Evolutionary conservation across 2,113 vertebrate species (phyloP), one percentile per base, ranked within the genome.

Genomic region (Aptenodytes patagonicus): DNA sequence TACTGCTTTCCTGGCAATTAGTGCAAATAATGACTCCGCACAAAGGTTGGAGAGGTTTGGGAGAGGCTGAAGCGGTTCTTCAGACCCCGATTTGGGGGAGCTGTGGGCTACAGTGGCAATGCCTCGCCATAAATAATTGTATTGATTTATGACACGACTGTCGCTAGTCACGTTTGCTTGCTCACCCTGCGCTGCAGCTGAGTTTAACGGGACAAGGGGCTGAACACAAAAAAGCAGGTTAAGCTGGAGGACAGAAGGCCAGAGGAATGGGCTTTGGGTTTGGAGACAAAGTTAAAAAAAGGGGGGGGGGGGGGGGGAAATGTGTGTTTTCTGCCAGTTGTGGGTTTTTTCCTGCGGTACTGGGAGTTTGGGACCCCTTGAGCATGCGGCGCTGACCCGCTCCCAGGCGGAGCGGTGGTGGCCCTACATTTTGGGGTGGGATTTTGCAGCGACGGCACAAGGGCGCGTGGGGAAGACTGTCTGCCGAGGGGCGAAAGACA

Each of bases 401-500:
- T 72, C 9, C 11, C 66, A 51, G 31, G 11, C 2, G 2, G n/a
- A 17, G 13, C 0, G 1, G 49, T 2, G 36, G n/a, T 17, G n/a
- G 8, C 21, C 42, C 26, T 34, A 24, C 17, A 4, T 22, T 62
- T 54, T 57, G 47, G 55, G 66, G 36, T 69, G 66, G 40, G n/a
- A 61, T 82, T 32, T 38, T 11, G 28, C 73, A 36, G 66, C 1
- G 1, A 28, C 1, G 0, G 60, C 77, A 66, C 44, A 16, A 42
- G 49, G 24, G 34, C 5, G 38, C 1, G 1, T 0, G 1, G 46
- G 46, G 22, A 58, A 42, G 29, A 51, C n/a, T 6, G 0, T 25
- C 40, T 25, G 42, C 75, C 2, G 1, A 51, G 55, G 42, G 47
- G 16, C 1, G 1, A 36, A 61, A 44, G 38, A 19, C 34, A 16